Percentiles rank a stretch among this genome's conserved stretches.
phyloP scores from a whole-genome alignment of 2,888 invertebrate species.

The Trimorus sp. region DNA sequence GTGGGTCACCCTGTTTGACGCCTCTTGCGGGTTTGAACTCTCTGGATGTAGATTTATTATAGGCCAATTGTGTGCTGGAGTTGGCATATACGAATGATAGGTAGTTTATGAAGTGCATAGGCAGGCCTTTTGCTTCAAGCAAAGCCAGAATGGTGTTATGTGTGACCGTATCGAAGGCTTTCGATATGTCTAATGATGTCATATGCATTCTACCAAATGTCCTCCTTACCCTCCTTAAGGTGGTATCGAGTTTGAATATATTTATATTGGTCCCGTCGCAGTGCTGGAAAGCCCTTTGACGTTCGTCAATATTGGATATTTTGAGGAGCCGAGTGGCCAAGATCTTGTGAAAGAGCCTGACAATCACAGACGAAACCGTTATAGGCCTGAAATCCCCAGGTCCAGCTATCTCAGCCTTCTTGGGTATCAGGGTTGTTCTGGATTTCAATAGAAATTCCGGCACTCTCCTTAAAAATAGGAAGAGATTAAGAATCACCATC shows the following conservation, averaged over 20 bases:
- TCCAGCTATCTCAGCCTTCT: neutral
- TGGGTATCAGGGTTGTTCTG: conserved; percentile 46
- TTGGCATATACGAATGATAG: neutral
- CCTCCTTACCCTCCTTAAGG: neutral
- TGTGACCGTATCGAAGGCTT: neutral
- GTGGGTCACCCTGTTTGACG: conserved; percentile 36
- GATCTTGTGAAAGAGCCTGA: conserved; percentile 55
- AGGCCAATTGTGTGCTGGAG: neutral
- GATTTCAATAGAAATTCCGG: conserved; percentile 71
- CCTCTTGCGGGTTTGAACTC: conserved; percentile 22
- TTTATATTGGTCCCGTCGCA: conserved; percentile 68
- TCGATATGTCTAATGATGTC: neutral
- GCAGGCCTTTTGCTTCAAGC: neutral
- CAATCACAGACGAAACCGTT: conserved; percentile 31
- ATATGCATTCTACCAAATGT: neutral
- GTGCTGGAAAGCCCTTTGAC: conserved; percentile 63
- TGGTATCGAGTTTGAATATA: conserved; percentile 31
- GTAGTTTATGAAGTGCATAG: neutral
- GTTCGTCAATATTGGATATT: conserved; percentile 30
- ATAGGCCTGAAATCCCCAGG: conserved; percentile 34
- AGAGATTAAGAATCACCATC: conserved; percentile 17
- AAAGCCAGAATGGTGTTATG: neutral
- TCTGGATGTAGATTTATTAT: neutral
- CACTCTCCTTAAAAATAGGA: conserved; percentile 11
- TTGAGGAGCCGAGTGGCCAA: conserved; percentile 39